Base-by-base conservation (phyloP, 64 coral and sea anemone genomes). In the Trachythela sp. region DNA sequence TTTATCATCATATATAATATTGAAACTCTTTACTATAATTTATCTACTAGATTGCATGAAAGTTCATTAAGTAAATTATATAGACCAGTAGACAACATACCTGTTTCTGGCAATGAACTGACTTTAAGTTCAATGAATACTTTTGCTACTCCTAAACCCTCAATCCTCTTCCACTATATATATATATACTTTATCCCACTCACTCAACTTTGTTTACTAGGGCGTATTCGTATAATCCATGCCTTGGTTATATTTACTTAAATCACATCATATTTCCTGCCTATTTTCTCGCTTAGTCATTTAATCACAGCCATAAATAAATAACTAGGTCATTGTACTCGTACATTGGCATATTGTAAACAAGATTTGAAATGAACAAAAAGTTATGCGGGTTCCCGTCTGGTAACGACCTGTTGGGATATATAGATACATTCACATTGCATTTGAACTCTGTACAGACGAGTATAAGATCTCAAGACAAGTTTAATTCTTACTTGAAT, bases 231-330 rank as follows among this genome's bases (percentile, higher is more conserved):
- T 20, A 64, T n/a, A 64, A 64, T 64, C 56, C 56, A 64, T 59
- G 11, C 42, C 42, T 45, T 45, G 42, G 54, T 64, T 64, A 20
- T 64, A 64, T 64, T 18, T 7, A 8, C 15, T 64, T 64, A 27
- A 2, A 59, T 64, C 56, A 64, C 26, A 64, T n/a, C 56, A 80
- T 80, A 37, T 80, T 80, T 37, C 37, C 35, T 37, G 31, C 37
- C 37, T 39, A 80, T 80, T 37, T 80, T 36, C 30, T 80, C 75
- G 75, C 37, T 36, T 80, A 80, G 31, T 37, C 4, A 80, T 80
- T 80, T 30, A 36, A 35, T 80, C 75, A 37, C 75, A 29, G 31
- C 33, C 30, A 80, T 80, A 80, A 80, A 80, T 80, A 80, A 80
- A 10, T 30, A 80, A 80, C 37, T 37, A 35, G 75, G 26, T 36